These are phyloP conservation scores for Leptopilina drosophilae DNA, from an alignment of 2,888 invertebrate genomes.

Conservation along the genomic window DNA sequence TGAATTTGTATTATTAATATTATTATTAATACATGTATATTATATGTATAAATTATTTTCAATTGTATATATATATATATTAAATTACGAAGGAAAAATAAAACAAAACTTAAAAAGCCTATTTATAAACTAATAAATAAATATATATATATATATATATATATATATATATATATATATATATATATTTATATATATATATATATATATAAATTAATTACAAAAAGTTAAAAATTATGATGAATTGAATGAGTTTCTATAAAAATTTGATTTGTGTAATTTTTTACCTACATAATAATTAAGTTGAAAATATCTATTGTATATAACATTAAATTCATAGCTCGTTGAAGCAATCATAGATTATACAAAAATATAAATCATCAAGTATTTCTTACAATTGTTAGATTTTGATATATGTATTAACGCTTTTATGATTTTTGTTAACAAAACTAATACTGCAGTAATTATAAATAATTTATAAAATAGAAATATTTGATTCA, in stretches of 20 bases:
- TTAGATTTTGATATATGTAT: slow-evolving; percentile 26
- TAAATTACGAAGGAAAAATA: background rate
- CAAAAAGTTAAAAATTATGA: background rate
- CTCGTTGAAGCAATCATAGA: too few species aligned
- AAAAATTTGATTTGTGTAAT: slow-evolving; percentile 5
- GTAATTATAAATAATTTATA: too few species aligned
- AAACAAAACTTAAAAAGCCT: background rate
- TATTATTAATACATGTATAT: background rate
- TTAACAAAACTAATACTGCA: background rate
- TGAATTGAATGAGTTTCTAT: background rate
- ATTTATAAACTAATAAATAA: background rate
- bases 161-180: too few species aligned
- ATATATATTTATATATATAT: background rate
- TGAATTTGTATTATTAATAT: background rate
- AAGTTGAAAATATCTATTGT: slow-evolving; percentile 13
- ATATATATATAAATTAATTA: background rate
- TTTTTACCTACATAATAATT: background rate
- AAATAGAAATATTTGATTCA: too few species aligned
- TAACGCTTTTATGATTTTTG: slow-evolving; percentile 30
- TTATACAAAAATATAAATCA: too few species aligned
- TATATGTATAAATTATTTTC: background rate
- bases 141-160: too few species aligned
- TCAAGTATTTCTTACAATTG: background rate
- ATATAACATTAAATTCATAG: slow-evolving; percentile 22
- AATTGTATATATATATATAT: slow-evolving; percentile 10